Percentiles rank a stretch among this genome's conserved stretches.
These are phyloP conservation scores for Tetheella fluctuosa DNA, from an alignment of 2,888 invertebrate genomes.

Conservation along the genomic window DNA sequence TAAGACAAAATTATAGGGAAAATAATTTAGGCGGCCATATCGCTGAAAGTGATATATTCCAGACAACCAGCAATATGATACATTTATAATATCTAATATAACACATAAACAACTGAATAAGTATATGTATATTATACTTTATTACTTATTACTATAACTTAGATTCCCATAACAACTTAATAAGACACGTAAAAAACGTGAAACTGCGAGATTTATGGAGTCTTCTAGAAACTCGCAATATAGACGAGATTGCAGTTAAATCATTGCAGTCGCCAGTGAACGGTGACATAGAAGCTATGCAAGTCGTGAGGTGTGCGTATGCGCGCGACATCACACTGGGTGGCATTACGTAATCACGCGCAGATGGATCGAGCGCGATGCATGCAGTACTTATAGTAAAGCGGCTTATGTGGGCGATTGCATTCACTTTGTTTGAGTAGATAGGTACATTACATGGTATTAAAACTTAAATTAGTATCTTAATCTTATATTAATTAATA, in stretches of 20 bases:
- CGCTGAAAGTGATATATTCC: too few species aligned
- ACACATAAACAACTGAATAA: too few species aligned
- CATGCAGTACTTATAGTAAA: background rate
- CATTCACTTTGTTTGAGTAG: background rate
- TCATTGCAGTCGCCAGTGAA: background rate
- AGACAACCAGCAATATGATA: too few species aligned
- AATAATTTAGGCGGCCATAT: too few species aligned
- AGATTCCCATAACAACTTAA: background rate
- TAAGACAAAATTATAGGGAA: too few species aligned
- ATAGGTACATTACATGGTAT: too few species aligned
- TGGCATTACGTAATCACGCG: slow-evolving; percentile 8
- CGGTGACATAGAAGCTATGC: background rate
- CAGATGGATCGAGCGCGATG: background rate
- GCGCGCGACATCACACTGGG: slow-evolving; percentile 1
- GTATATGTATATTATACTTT: background rate
- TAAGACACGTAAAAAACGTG: background rate
- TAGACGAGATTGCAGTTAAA: background rate
- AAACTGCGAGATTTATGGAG: background rate
- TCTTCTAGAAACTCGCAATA: background rate
- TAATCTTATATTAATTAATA: background rate
- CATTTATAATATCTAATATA: too few species aligned
- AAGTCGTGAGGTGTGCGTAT: slow-evolving; percentile 1
- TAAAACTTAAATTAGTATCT: background rate
- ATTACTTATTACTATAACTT: background rate
- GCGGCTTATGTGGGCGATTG: background rate